Percentiles rank a stretch among this genome's conserved stretches.
Conservation (phyloP, 2,888 invertebrate genomes). For the Phaedon cochleariae region DNA sequence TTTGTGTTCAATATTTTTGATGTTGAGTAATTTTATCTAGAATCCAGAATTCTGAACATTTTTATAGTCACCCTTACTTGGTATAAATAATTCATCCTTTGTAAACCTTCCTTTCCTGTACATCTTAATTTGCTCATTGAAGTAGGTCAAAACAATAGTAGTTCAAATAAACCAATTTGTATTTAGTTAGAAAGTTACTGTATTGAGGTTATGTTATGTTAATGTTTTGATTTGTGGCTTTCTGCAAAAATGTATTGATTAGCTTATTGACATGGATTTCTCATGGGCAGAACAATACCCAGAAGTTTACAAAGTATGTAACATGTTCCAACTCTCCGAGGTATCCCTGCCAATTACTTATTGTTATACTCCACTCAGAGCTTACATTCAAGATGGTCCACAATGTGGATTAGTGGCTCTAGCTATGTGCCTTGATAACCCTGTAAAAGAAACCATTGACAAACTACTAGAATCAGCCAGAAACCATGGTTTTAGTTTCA, state of each 20-base stretch:
- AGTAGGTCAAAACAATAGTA: slow-evolving; percentile 21
- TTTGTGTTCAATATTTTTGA: too few relatives aligned
- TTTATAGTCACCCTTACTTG: slow-evolving; percentile 70
- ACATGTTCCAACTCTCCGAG: slow-evolving; percentile 65
- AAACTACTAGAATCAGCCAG: slow-evolving; percentile 68
- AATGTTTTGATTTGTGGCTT: not conserved
- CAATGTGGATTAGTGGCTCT: slow-evolving; percentile 91
- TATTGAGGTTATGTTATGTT: slow-evolving; percentile 8
- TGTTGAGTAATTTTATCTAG: too few relatives aligned
- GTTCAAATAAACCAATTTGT: slow-evolving; percentile 4
- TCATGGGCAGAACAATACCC: slow-evolving; percentile 68
- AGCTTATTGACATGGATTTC: slow-evolving; percentile 57
- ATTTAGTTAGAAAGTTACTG: not conserved
- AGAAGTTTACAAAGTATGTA: slow-evolving; percentile 69
- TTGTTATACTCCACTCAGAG: slow-evolving; percentile 50
- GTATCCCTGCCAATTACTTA: slow-evolving; percentile 63
- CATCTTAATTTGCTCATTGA: slow-evolving; percentile 64
- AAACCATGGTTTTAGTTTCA: slow-evolving; percentile 73
- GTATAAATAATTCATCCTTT: slow-evolving; percentile 75
- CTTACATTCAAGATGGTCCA: slow-evolving; percentile 67
- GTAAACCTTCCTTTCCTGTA: slow-evolving; percentile 73
- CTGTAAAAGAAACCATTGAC: slow-evolving; percentile 68
- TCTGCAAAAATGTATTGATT: slow-evolving; percentile 31
- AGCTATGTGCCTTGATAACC: slow-evolving; percentile 76
- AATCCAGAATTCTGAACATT: too few relatives aligned